Base-by-base conservation (phyloP, 2,113 vertebrate genomes). In the Oncorhynchus gorbuscha region DNA sequence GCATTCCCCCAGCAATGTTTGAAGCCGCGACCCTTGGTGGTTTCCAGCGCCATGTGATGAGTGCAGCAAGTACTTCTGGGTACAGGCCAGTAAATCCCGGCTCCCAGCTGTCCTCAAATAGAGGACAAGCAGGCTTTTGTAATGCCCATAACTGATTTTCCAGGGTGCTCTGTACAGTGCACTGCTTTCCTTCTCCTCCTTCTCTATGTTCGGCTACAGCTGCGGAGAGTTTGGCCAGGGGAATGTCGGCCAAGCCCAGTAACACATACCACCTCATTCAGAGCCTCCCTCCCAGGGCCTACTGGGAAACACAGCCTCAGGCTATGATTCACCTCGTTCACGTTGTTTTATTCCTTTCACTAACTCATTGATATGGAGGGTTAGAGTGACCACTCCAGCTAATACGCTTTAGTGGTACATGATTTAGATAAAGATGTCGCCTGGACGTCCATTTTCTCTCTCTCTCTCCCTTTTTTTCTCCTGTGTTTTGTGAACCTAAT, bases 121-220 rank as follows among this genome's bases (percentile, higher is more conserved):
- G 69, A 81, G 79, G 81, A 90, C 89, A 90, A 81, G 78, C 72
- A 75, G 76, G 79, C 84, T 89, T 89, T 89, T 90, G 83, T 89
- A 51, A 76, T 80, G 79, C 79, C 79, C 73, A 82, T 83, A 84
- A 87, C 81, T 61, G 85, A 88, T 87, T 90, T 87, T 86, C 75
- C 87, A 81, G 78, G 79, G 77, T 79, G 72, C 65, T 62, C 59
- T 22, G n/a, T 16, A 62, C n/a, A 62, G 68, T 49, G 61, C 71
- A 78, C 76, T 65, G 74, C 77, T 65, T 61, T 48, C 62, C 48
- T 59, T 51, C 61, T 16, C 20, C 20, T 28, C 58, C 73, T 74
- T 32, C 20, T 64, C 65, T 20, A 61, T 68, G 61, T 75, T 51
- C 14, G 49, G 11, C 49, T 80, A 2, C 61, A 71, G 68, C 73